Evolutionary conservation across 2,113 vertebrate species (phyloP), one percentile per base, ranked within the genome.

Genomic region (Columbina picui): DNA sequence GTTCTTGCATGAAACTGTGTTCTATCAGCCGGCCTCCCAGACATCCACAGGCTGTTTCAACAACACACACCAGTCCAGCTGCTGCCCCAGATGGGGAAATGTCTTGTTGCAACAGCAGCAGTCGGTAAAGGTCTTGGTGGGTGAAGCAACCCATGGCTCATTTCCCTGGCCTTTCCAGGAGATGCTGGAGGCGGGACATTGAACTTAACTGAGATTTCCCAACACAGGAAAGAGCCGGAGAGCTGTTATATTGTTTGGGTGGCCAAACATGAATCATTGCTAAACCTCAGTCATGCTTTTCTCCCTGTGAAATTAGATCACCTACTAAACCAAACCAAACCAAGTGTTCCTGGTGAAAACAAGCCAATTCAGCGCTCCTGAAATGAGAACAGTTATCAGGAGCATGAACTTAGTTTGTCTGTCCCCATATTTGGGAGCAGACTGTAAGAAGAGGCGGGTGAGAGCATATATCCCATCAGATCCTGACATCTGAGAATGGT

Each of bases 391-490:
- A 73, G 8, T 26, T 56, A 23, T 4, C 22, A 55, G 30, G 15
- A 50, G 8, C 34, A 59, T 17, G 15, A 81, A 57, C 4, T 77
- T 45, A 45, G 14, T 32, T 89, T 39, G 25, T 49, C 12, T 20
- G 43, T 43, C 27, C 41, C 60, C 3, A 4, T 34, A 65, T 57
- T 77, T 27, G 47, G 32, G 19, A 75, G 26, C 73, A 98, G 97
- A 52, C 98, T 98, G 90, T 98, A 96, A 81, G 97, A 98, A 65
- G 97, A 98, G 39, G 97, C 97, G 81, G 98, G 94, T 83, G 93
- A 94, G 0, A 77, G 20, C 0, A 45, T 93, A 4, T 86, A 97
- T 55, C 97, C 97, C 1, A 96, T n/a, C 60, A 60, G 1, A 98
- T 97, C 90, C 84, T 98, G 94, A 96, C 98, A 29, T 98, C 98